These are phyloP conservation scores for Nymphalis c-album DNA, from an alignment of 2,888 invertebrate genomes.

Conservation along the genomic window DNA sequence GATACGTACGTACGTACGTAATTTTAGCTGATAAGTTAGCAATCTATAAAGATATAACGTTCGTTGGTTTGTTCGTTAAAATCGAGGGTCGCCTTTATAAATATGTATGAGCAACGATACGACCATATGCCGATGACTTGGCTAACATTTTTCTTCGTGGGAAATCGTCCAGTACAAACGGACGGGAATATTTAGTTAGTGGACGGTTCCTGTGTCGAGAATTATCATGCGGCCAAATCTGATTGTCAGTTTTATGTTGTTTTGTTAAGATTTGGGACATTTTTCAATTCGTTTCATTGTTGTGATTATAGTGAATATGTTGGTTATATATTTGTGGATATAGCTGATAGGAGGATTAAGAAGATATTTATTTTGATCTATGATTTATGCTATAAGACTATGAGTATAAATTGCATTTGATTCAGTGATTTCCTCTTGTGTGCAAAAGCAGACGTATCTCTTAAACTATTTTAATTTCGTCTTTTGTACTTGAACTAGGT, in stretches of 20 bases:
- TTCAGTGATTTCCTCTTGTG: no score
- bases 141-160: conserved; percentile 45
- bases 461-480: no score
- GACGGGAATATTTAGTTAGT: background rate
- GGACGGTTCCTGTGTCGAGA: background rate
- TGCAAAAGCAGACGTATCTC: no score
- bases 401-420: no score
- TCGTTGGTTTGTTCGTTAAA: conserved; percentile 29
- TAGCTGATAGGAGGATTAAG: no score
- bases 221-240: background rate
- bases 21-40: conserved; percentile 2
- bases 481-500: no score
- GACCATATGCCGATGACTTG: conserved; percentile 44
- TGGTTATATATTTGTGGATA: no score
- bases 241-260: background rate
- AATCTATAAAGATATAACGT: conserved; percentile 13
- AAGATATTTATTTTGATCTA: no score
- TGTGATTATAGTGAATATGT: no score
- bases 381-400: no score
- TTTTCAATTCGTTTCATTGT: background rate
- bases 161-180: conserved; percentile 32
- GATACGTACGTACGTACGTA: no score
- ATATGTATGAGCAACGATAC: conserved; percentile 51
- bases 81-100: conserved; percentile 41
- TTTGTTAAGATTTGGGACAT: background rate